Evolutionary conservation across 2,888 invertebrate genomes (phyloP), one percentile per base, ranked within the genome.

Genomic region (Apotomis capreana): DNA sequence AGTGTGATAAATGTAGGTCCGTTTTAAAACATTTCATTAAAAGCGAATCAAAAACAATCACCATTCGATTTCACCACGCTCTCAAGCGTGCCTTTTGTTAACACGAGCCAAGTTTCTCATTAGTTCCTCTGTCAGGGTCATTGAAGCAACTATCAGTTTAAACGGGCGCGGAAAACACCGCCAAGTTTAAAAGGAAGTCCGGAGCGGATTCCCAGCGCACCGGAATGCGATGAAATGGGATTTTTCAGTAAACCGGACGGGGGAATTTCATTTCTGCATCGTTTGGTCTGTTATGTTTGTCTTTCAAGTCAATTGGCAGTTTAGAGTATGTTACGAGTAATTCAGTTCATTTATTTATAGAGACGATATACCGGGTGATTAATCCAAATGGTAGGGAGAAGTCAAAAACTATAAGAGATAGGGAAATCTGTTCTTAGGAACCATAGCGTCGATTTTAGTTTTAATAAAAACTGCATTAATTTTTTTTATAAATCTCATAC

Each of bases 101-200:
- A 52, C 59, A n/a, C 12, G 13, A 40, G n/a, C 8, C 68, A 59
- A 51, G 68, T 51, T 44, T 62, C 51, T 12, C 46, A 10, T 49
- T 58, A 59, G 40, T 44, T 46, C 13, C 61, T 68, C n/a, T 61
- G 51, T 58, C 63, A 52, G 40, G 58, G 58, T 63, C 51, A 58
- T 15, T 12, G 52, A 51, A 63, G 62, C 55, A 59, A 61, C 55
- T 64, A 70, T 52, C 70, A 58, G 64, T n/a, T 40, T 36, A 36
- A 51, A 37, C 40, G 40, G 3, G 49, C 57, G 52, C 51, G 61
- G 59, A 69, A 70, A 36, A 36, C n/a, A 12, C 63, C 26, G 54
- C 60, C 52, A 51, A 69, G 63, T 70, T 69, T 12, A 44, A 64
- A 59, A 13, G 70, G 63, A 70, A 40, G 10, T 64, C 55, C 69